Conservation (phyloP, 2,797 vertebrate genomes). For the Pipistrellus pipistrellus region DNA sequence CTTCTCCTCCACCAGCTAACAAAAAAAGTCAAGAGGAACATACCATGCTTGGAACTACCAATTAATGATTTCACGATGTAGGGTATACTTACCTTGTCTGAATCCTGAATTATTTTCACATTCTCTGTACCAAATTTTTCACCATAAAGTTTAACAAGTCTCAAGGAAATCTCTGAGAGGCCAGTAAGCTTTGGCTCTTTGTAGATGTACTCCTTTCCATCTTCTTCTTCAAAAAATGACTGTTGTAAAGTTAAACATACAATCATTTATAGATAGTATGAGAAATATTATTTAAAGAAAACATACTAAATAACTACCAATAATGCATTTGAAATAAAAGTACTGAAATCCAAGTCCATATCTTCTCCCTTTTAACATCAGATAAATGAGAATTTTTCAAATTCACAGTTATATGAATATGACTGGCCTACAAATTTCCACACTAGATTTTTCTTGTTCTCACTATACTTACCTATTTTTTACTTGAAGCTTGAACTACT, state of each 20-base stretch:
- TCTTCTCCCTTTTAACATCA: not conserved
- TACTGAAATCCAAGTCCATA: not conserved
- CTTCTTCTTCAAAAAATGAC: conserved; percentile 98
- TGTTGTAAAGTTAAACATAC: conserved; percentile 81
- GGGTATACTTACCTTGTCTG: conserved; percentile 93
- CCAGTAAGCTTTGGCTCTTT: conserved; percentile 98
- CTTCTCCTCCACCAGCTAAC: not conserved
- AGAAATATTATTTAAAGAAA: conserved; percentile 18
- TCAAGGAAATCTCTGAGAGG: conserved; percentile 97
- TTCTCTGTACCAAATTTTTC: conserved; percentile 97
- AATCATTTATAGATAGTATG: not conserved
- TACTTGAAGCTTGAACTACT: not conserved
- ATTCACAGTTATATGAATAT: not conserved
- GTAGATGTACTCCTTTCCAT: conserved; percentile 98
- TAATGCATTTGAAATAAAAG: conserved; percentile 4
- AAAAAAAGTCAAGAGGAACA: conserved; percentile 11
- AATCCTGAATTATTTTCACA: conserved; percentile 97
- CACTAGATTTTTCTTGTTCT: not conserved
- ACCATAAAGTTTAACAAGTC: conserved; percentile 95
- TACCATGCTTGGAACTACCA: not conserved
- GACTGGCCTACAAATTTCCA: not conserved
- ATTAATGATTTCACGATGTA: not conserved
- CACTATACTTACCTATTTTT: not conserved
- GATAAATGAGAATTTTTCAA: conserved; percentile 48
- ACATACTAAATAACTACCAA: not conserved